Evolutionary conservation across 2,888 invertebrate species (phyloP).

Genomic region (Drosophila greeni): DNA sequence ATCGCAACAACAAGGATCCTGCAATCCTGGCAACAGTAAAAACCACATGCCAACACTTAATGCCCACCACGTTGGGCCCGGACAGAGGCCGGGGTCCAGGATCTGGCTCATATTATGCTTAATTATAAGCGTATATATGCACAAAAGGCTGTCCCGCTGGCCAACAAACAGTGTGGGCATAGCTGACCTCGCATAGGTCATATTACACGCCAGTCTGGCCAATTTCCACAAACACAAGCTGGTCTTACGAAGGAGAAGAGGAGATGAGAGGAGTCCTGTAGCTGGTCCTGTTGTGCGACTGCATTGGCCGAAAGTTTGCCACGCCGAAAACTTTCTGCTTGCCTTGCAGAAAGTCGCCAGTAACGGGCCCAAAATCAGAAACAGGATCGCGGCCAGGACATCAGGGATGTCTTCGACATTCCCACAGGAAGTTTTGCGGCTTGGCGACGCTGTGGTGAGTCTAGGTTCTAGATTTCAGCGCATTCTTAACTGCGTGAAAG

Average conservation of each 20-base stretch:
- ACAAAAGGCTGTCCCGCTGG: constrained; percentile 42
- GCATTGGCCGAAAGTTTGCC: constrained; percentile 56
- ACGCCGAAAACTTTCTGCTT: constrained; percentile 57
- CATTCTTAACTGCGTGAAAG: constrained; percentile 43
- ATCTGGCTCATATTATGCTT: constrained; percentile 58
- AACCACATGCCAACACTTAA: constrained; percentile 69
- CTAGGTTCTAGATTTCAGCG: constrained; percentile 16
- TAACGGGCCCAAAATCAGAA: constrained; percentile 33
- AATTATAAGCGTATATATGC: constrained; percentile 65
- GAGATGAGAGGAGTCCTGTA: not conserved
- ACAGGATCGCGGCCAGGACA: constrained; percentile 24
- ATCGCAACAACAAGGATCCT: constrained; percentile 19
- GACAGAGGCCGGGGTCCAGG: constrained; percentile 35
- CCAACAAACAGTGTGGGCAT: constrained; percentile 38
- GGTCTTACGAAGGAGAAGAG: constrained; percentile 1
- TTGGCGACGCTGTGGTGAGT: constrained; percentile 4
- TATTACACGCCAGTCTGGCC: constrained; percentile 39
- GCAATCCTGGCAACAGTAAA: constrained; percentile 40
- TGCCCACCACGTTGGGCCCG: constrained; percentile 49
- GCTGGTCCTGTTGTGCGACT: constrained; percentile 25
- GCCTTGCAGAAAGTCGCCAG: constrained; percentile 50
- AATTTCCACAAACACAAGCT: constrained; percentile 21
- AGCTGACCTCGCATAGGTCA: constrained; percentile 31
- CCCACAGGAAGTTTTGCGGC: constrained; percentile 37
- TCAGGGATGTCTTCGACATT: constrained; percentile 40